Conservation (phyloP, 2,888 invertebrate genomes). For the Uloborus plumipes region DNA sequence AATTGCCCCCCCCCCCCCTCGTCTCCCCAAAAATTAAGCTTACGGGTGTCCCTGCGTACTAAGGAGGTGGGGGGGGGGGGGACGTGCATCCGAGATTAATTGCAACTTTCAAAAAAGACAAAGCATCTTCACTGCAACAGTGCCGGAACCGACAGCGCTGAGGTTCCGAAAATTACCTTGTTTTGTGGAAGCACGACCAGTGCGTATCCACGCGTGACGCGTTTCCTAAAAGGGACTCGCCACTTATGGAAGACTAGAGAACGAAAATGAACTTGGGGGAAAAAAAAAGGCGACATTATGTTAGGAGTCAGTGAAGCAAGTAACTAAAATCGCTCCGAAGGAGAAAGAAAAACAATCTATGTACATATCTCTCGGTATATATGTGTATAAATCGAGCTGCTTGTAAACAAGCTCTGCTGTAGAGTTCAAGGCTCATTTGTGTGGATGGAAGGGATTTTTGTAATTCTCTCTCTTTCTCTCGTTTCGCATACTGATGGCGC, state of each 20-base stretch:
- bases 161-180: slow-evolving; percentile 21
- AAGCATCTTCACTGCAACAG: too few species aligned
- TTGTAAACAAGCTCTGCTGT: slow-evolving; percentile 53
- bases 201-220: slow-evolving; percentile 26
- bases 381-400: slow-evolving; percentile 36
- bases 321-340: slow-evolving; percentile 34
- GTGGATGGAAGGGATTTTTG: slow-evolving; percentile 44
- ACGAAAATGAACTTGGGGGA: slow-evolving; percentile 3
- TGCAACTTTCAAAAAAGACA: too few species aligned
- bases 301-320: slow-evolving; percentile 49
- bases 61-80: too few species aligned
- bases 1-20: too few species aligned
- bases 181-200: slow-evolving; percentile 36
- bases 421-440: slow-evolving; percentile 60
- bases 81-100: too few species aligned
- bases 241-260: slow-evolving; percentile 41
- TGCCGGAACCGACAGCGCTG: slow-evolving; percentile 33
- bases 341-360: slow-evolving; percentile 12
- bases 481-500: slow-evolving; percentile 43
- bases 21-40: too few species aligned
- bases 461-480: slow-evolving; percentile 30
- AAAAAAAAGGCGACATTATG: slow-evolving; percentile 33
- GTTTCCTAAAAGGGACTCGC: slow-evolving; percentile 23
- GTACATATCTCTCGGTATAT: slow-evolving; percentile 16
- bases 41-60: too few species aligned